A percentile compares a stretch with the other conserved stretches of the same genome.
Conservation (phyloP, 2,797 vertebrate genomes). For the Phoebastria nigripes region DNA sequence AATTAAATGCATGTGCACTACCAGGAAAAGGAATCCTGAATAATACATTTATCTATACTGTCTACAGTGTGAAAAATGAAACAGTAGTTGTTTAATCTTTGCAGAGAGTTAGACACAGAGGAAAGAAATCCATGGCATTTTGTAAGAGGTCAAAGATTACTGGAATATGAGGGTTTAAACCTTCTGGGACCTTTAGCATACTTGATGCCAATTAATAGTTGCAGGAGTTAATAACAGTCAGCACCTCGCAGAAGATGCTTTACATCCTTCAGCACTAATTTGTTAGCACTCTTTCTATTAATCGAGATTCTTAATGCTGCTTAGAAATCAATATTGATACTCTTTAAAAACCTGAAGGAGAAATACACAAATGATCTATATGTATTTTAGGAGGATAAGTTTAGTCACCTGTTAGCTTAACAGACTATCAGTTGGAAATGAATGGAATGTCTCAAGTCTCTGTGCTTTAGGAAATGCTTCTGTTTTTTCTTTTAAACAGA, state of each 20-base stretch:
- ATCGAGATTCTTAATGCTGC: not conserved
- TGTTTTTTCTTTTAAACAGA: conserved; percentile 61
- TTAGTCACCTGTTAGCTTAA: not conserved
- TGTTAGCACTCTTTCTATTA: not conserved
- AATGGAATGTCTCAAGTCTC: not conserved
- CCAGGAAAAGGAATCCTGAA: not conserved
- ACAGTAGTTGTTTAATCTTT: not conserved
- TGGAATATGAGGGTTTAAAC: not conserved
- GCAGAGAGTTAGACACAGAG: not conserved
- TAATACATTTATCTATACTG: not conserved
- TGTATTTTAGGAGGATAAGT: not conserved
- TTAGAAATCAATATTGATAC: not conserved
- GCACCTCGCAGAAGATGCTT: not conserved
- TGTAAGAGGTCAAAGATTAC: not conserved
- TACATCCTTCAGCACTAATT: not conserved
- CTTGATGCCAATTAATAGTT: not conserved
- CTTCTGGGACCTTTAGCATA: not conserved
- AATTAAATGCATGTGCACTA: not conserved
- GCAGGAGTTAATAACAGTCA: not conserved
- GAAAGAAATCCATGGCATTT: not conserved
- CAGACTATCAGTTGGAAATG: not conserved
- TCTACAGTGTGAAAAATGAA: not conserved
- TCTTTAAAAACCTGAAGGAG: not conserved
- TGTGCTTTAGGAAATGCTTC: not conserved
- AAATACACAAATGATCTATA: not conserved